Percentiles rank a stretch among this genome's conserved stretches.
phyloP scores from a whole-genome alignment of 2,797 vertebrate genomes.

The Eulemur albifrons region DNA sequence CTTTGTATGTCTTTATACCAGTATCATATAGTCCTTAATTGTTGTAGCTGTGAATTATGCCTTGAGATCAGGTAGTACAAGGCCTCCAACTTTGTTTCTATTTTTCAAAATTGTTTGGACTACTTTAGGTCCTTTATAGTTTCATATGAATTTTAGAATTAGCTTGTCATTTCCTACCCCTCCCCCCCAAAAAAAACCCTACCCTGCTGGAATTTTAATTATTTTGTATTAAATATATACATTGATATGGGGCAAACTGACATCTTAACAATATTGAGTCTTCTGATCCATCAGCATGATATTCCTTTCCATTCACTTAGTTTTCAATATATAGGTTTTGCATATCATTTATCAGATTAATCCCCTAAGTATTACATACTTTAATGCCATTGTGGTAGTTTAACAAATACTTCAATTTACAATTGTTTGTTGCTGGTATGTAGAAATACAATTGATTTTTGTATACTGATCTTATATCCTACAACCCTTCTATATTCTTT shows the following conservation, averaged over 20 bases:
- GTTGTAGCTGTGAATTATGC: background rate
- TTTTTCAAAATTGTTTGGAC: background rate
- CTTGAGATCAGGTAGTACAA: background rate
- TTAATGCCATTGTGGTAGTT: background rate
- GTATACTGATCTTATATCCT: background rate
- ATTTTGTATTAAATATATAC: background rate
- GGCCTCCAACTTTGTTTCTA: background rate
- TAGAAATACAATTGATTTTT: background rate
- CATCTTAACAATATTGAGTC: background rate
- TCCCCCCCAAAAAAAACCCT: background rate
- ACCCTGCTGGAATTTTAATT: background rate
- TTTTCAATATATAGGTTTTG: background rate
- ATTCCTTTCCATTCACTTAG: background rate
- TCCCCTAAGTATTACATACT: background rate
- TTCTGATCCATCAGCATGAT: background rate
- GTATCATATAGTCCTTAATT: background rate
- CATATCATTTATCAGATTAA: background rate
- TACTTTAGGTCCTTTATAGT: background rate
- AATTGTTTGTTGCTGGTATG: background rate
- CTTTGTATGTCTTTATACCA: background rate
- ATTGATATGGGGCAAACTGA: background rate
- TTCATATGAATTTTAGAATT: background rate
- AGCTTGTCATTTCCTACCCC: background rate
- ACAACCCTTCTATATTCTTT: background rate
- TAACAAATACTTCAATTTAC: slow-evolving; percentile 15